Evolutionary conservation across 1,140 invertebrate species (phyloP).

Genomic region (Sminthurides bifidus): DNA sequence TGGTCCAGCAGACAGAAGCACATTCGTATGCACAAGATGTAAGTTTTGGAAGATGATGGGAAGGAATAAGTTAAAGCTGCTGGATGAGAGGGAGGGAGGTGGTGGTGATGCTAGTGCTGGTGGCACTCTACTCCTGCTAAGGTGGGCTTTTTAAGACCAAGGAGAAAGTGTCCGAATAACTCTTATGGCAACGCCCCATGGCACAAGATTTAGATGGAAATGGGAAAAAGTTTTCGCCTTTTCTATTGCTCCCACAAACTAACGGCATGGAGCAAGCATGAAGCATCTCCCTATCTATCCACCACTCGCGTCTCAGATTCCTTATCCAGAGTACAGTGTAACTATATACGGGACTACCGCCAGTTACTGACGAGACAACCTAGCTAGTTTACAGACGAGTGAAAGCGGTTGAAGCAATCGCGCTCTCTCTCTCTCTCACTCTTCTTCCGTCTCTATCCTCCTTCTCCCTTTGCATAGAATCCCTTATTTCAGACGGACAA

Average conservation of each 20-base stretch:
- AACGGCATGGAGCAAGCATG: background rate
- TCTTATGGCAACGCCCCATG: slow-evolving; percentile 27
- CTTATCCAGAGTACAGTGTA: no score
- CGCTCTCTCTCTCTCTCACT: background rate
- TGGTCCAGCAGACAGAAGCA: no score
- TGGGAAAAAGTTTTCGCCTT: slow-evolving; percentile 19
- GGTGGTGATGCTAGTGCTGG: no score
- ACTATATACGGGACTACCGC: no score
- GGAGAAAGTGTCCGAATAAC: slow-evolving; percentile 27
- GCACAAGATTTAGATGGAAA: slow-evolving; percentile 26
- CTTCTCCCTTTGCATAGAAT: slow-evolving; percentile 19
- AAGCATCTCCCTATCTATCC: no score
- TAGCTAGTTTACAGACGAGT: background rate
- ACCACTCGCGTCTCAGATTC: no score
- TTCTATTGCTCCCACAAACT: background rate
- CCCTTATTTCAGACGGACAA: slow-evolving; percentile 25
- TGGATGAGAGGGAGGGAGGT: no score
- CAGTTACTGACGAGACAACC: background rate
- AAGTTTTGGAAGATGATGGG: no score
- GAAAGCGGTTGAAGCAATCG: background rate
- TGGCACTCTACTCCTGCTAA: no score
- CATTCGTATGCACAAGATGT: no score
- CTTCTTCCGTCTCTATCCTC: slow-evolving; percentile 6
- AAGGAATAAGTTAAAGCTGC: background rate
- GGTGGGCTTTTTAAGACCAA: slow-evolving; percentile 7